Conservation (phyloP, 2,888 invertebrate genomes). For the Vandiemenella viatica region DNA sequence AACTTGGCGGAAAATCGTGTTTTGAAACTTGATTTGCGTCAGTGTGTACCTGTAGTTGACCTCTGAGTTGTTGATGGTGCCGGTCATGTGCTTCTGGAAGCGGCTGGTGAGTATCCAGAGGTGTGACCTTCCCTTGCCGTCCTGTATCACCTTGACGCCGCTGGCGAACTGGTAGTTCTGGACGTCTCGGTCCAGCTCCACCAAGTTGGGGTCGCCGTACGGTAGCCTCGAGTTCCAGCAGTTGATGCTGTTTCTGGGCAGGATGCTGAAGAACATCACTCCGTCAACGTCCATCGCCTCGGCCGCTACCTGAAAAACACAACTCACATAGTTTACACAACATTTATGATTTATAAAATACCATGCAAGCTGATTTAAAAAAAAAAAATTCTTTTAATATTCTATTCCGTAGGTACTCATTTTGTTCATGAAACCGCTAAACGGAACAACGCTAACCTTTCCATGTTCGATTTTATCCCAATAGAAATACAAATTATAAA, state of each 20-base stretch:
- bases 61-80: slow-evolving; percentile 35
- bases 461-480: too few species aligned
- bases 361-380: not conserved
- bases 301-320: slow-evolving; percentile 43
- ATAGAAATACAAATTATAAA: too few species aligned
- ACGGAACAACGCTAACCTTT: too few species aligned
- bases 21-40: too few species aligned
- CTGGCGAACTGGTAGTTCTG: slow-evolving; percentile 55
- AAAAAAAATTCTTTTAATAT: too few species aligned
- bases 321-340: not conserved
- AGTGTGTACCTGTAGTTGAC: slow-evolving; percentile 37
- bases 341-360: not conserved
- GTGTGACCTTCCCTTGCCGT: slow-evolving; percentile 21
- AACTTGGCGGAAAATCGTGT: too few species aligned
- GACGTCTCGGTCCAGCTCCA: slow-evolving; percentile 37
- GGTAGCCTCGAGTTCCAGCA: slow-evolving; percentile 50
- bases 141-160: slow-evolving; percentile 48
- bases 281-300: slow-evolving; percentile 49
- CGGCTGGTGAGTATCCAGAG: slow-evolving; percentile 51
- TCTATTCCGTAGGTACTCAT: too few species aligned
- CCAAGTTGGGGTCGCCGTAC: slow-evolving; percentile 40
- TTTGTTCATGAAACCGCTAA: too few species aligned
- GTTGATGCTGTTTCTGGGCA: slow-evolving; percentile 49
- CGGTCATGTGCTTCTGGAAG: slow-evolving; percentile 50
- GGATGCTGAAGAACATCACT: slow-evolving; percentile 51